These are phyloP conservation scores for Drosophila longiperda DNA, from an alignment of 2,888 invertebrate species.

Conservation along the genomic window DNA sequence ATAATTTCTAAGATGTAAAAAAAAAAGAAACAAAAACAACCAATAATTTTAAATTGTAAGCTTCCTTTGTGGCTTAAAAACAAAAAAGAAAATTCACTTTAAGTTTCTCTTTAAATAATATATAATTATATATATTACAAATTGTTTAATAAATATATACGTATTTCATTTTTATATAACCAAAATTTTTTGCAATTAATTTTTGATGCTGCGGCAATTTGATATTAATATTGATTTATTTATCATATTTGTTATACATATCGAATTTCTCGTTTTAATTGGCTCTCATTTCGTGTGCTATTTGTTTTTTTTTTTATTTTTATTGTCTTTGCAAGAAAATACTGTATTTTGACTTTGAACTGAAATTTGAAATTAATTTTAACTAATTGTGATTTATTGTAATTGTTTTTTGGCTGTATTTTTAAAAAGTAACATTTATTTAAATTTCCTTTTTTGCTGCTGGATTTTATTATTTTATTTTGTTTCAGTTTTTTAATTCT, in stretches of 20 bases:
- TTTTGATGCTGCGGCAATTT: constrained; percentile 32
- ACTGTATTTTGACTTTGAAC: constrained; percentile 45
- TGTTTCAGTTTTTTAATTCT: not conserved
- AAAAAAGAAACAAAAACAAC: constrained; percentile 19
- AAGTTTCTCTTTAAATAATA: constrained; percentile 73
- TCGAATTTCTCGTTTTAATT: constrained; percentile 25
- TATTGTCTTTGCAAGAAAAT: constrained; percentile 72
- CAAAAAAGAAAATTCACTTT: constrained; percentile 44
- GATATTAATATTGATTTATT: constrained; percentile 33
- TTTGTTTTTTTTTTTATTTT: constrained; percentile 30
- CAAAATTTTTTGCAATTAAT: constrained; percentile 56
- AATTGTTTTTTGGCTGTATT: constrained; percentile 25
- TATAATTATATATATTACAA: constrained; percentile 65
- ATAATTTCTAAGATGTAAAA: constrained; percentile 56
- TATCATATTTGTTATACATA: constrained; percentile 14
- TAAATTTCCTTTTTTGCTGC: not conserved
- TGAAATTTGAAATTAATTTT: not conserved
- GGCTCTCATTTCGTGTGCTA: constrained; percentile 38
- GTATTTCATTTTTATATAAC: constrained; percentile 75
- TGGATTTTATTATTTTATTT: not conserved
- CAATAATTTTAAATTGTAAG: constrained; percentile 47
- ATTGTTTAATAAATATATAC: constrained; percentile 75
- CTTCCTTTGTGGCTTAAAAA: constrained; percentile 54
- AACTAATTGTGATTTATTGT: constrained; percentile 2
- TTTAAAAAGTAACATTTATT: constrained; percentile 9